Evolutionary conservation across 2,113 vertebrate species (phyloP).

Genomic region (Phrynocephalus versicolor): DNA sequence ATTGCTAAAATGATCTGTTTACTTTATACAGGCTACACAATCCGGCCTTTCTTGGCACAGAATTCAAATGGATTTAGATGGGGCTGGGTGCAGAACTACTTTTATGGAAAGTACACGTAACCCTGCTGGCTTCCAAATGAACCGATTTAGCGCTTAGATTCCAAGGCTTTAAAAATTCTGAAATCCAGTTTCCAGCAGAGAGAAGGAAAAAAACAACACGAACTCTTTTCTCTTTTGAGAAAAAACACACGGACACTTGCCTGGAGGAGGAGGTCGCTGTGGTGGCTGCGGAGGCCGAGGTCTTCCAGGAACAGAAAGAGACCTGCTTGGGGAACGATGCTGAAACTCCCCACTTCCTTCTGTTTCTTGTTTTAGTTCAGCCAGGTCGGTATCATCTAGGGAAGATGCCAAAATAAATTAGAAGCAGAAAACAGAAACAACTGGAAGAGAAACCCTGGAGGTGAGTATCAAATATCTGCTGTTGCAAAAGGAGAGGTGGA

Average conservation of each 20-base stretch:
- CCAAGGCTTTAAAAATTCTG: no score
- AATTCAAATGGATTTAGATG: neutral
- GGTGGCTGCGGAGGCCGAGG: conserved; percentile 74
- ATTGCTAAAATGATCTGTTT: neutral
- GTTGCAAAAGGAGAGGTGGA: neutral
- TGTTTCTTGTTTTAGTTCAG: conserved; percentile 66
- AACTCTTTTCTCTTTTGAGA: no score
- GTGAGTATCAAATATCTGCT: neutral
- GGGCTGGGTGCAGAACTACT: neutral
- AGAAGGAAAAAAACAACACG: no score
- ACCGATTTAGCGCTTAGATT: neutral
- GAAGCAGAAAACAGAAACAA: neutral
- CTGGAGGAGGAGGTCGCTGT: conserved; percentile 80
- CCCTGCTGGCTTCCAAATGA: neutral
- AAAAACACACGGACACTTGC: conserved; percentile 63
- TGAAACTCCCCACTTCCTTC: conserved; percentile 55
- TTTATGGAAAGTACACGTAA: neutral
- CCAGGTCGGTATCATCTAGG: conserved; percentile 72
- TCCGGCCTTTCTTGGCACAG: neutral
- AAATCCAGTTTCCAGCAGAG: neutral
- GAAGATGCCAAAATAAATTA: neutral
- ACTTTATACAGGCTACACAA: neutral
- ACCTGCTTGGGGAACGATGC: conserved; percentile 72
- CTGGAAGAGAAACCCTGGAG: neutral
- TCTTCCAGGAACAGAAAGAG: conserved; percentile 76